These are phyloP conservation scores for Prenolepis imparis DNA, from an alignment of 2,888 invertebrate genomes.

Conservation along the genomic window DNA sequence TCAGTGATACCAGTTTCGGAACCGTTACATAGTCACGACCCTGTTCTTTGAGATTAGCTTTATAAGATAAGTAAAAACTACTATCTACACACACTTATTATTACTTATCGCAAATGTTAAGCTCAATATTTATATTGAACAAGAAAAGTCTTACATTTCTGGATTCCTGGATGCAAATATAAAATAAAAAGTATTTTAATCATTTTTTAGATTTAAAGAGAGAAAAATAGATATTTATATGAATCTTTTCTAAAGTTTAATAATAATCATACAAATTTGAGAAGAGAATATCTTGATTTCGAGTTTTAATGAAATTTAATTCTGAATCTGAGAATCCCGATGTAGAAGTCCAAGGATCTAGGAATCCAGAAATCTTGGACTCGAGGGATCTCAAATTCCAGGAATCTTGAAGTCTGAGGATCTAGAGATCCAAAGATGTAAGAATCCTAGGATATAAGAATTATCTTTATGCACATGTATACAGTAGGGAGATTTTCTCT, in stretches of 20 bases:
- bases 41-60: constrained; percentile 76
- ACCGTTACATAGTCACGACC: constrained; percentile 72
- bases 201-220: constrained; percentile 7
- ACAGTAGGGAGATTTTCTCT: constrained; percentile 68
- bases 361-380: constrained; percentile 34
- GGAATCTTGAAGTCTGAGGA: constrained; percentile 36
- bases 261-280: background rate
- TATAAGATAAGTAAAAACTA: constrained; percentile 73
- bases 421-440: constrained; percentile 7
- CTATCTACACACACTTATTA: constrained; percentile 68
- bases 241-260: constrained; percentile 20
- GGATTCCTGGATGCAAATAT: constrained; percentile 9
- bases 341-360: constrained; percentile 17
- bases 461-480: constrained; percentile 60
- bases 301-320: constrained; percentile 4
- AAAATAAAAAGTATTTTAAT: background rate
- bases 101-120: constrained; percentile 72
- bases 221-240: background rate
- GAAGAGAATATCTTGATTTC: background rate
- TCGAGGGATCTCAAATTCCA: constrained; percentile 20
- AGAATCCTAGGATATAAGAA: constrained; percentile 40
- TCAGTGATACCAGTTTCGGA: constrained; percentile 72
- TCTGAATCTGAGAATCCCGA: background rate
- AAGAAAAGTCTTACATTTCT: constrained; percentile 34
- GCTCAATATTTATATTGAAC: constrained; percentile 75